phyloP scores from a whole-genome alignment of 2,113 vertebrate genomes.

The Trichomycterus rosablanca region DNA sequence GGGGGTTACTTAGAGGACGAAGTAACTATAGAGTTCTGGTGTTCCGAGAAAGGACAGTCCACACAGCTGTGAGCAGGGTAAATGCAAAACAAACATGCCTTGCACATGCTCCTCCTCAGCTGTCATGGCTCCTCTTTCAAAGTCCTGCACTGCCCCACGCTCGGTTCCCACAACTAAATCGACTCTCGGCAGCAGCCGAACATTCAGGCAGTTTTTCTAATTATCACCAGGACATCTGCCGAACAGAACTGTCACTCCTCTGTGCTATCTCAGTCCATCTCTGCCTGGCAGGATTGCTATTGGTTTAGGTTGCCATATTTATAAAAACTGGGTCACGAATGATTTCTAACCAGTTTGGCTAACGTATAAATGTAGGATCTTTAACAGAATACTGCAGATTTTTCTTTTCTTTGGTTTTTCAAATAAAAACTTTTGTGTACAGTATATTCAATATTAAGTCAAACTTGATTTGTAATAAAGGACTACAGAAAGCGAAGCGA shows the following conservation, averaged over 20 bases:
- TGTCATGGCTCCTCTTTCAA: slow-evolving; percentile 74
- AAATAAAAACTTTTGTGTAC: too few relatives aligned
- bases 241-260: slow-evolving; percentile 46
- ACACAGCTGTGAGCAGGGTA: slow-evolving; percentile 69
- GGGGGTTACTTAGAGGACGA: slow-evolving; percentile 54
- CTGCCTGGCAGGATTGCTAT: slow-evolving; percentile 7
- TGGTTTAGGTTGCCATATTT: slow-evolving; percentile 34
- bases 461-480: too few relatives aligned
- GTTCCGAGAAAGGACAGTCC: slow-evolving; percentile 72
- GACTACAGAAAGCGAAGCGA: too few relatives aligned
- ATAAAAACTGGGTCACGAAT: slow-evolving; percentile 20
- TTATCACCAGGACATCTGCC: slow-evolving; percentile 66
- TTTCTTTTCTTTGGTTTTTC: too few relatives aligned
- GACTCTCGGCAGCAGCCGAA: slow-evolving; percentile 41
- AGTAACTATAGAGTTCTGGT: slow-evolving; percentile 61
- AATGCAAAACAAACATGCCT: slow-evolving; percentile 78
- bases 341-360: too few relatives aligned
- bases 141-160: slow-evolving; percentile 47
- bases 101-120: slow-evolving; percentile 72
- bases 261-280: too few relatives aligned
- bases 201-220: slow-evolving; percentile 59
- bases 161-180: slow-evolving; percentile 43
- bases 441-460: too few relatives aligned
- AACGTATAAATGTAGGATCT: too few relatives aligned
- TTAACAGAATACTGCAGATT: too few relatives aligned